These are phyloP conservation scores for Actinostola sp. DNA, from an alignment of 92 coral and sea anemone species.

Conservation along the genomic window DNA sequence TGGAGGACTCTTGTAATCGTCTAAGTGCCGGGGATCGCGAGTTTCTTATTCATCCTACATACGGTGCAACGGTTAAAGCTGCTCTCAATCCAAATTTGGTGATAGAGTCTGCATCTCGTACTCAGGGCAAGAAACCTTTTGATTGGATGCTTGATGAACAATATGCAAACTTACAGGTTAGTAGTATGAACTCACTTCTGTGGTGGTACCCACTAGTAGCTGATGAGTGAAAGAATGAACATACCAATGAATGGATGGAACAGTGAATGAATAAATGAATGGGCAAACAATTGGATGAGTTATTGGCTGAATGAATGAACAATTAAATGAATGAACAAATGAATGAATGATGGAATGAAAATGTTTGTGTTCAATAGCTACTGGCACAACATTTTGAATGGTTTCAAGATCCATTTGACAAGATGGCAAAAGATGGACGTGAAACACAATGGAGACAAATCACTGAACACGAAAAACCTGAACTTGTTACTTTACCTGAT, in stretches of 20 bases:
- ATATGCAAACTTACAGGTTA: slow-evolving; percentile 83
- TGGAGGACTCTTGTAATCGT: slow-evolving; percentile 92
- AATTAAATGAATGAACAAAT: too few relatives aligned
- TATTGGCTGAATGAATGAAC: too few relatives aligned
- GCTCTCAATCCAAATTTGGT: slow-evolving; percentile 76
- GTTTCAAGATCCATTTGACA: slow-evolving; percentile 99
- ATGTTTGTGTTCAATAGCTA: slow-evolving; percentile 44
- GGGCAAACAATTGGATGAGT: too few relatives aligned
- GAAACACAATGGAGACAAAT: slow-evolving; percentile 99
- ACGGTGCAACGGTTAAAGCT: slow-evolving; percentile 90
- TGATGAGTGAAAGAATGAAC: neutral
- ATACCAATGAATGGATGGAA: too few relatives aligned
- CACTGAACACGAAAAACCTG: slow-evolving; percentile 97
- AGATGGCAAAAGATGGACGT: slow-evolving; percentile 97
- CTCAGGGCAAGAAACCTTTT: slow-evolving; percentile 88
- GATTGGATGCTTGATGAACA: slow-evolving; percentile 99
- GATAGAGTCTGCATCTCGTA: slow-evolving; percentile 68
- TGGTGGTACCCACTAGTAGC: too few relatives aligned
- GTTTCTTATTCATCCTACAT: slow-evolving; percentile 90
- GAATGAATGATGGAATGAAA: neutral
- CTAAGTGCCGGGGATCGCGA: slow-evolving; percentile 96
- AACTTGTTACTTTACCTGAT: slow-evolving; percentile 93
- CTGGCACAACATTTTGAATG: slow-evolving; percentile 92
- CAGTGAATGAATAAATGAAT: too few relatives aligned
- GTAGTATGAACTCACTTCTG: too few relatives aligned